phyloP scores from a whole-genome alignment of 1,140 invertebrate genomes.

The Eueides isabella region DNA sequence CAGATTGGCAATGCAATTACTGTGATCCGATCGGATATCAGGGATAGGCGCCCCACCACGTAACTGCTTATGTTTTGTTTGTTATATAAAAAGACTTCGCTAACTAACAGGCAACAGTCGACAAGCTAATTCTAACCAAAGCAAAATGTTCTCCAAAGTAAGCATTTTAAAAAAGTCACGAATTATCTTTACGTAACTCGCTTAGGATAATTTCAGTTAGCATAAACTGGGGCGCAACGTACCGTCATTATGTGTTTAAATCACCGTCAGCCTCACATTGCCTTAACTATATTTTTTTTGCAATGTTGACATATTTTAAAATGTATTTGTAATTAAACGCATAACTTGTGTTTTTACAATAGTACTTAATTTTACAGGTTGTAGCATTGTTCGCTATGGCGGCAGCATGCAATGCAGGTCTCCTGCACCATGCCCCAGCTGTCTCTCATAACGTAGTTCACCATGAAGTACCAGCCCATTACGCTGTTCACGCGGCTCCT shows the following conservation, averaged over 20 bases:
- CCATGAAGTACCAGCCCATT: slow-evolving; percentile 63
- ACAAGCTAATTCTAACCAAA: slow-evolving; percentile 67
- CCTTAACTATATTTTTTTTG: not conserved
- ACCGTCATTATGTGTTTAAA: slow-evolving; percentile 8
- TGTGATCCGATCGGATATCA: slow-evolving; percentile 77
- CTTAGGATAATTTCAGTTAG: slow-evolving; percentile 23
- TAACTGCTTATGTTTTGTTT: slow-evolving; percentile 73
- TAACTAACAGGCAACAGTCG: slow-evolving; percentile 71
- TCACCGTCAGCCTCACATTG: slow-evolving; percentile 2
- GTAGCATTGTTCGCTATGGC: slow-evolving; percentile 55
- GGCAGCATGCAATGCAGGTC: slow-evolving; percentile 71
- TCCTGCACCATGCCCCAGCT: slow-evolving; percentile 72
- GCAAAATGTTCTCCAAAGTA: slow-evolving; percentile 76
- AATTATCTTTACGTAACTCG: slow-evolving; percentile 30
- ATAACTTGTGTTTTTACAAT: slow-evolving; percentile 30
- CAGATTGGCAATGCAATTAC: slow-evolving; percentile 79
- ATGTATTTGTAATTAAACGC: slow-evolving; percentile 3
- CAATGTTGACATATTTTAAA: slow-evolving; percentile 1
- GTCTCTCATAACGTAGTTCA: slow-evolving; percentile 72
- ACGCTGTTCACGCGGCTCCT: slow-evolving; percentile 48
- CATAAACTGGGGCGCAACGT: not conserved
- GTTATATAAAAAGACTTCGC: slow-evolving; percentile 79
- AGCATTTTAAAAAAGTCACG: slow-evolving; percentile 44
- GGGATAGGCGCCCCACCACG: slow-evolving; percentile 72
- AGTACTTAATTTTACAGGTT: not conserved